Base-by-base conservation (phyloP, 2,797 vertebrate species). In the Manis javanica region DNA sequence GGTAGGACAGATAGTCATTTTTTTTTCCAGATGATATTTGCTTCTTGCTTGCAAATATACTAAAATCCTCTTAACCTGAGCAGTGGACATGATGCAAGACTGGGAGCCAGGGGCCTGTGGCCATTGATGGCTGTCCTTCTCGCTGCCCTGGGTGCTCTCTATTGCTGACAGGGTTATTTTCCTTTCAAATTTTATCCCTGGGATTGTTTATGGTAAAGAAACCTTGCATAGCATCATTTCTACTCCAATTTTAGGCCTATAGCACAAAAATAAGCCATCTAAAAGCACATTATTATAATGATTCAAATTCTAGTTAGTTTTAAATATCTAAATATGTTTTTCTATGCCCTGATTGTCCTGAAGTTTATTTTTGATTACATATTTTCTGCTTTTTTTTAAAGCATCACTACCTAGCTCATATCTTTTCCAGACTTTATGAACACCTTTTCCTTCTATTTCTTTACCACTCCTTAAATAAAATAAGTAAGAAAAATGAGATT, bases 91-190 rank as follows among this genome's bases (percentile, higher is more conserved):
- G 13, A 7, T 68, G n/a, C 16, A 64, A 24, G 29, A 13, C 59
- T 26, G 57, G 71, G 57, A 92, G n/a, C 23, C 24, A 75, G 69
- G 66, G 59, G 26, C 29, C 64, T 66, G n/a, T 11, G 12, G 82
- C 78, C 46, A 55, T 89, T 96, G 63, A 94, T 46, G 69, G 90
- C 69, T 87, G 49, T 78, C 69, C 49, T 71, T 53, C 7, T 64
- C 92, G 96, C 95, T 95, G 86, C 55, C 57, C 88, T 93, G 96
- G 97, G 96, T 95, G 84, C 42, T 97, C 96, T 96, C 84, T 82
- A 31, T 66, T 96, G 93, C 95, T 98, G 97, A 97, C 69, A 90
- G 18, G 89, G 78, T 95, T 77, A 53, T 83, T 96, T 94, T 46
- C 34, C 83, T 95, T 96, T 96, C 86, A 87, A 91, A 96, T 97